Conservation (phyloP, 2,113 vertebrate species). For the Erinaceus europaeus region DNA sequence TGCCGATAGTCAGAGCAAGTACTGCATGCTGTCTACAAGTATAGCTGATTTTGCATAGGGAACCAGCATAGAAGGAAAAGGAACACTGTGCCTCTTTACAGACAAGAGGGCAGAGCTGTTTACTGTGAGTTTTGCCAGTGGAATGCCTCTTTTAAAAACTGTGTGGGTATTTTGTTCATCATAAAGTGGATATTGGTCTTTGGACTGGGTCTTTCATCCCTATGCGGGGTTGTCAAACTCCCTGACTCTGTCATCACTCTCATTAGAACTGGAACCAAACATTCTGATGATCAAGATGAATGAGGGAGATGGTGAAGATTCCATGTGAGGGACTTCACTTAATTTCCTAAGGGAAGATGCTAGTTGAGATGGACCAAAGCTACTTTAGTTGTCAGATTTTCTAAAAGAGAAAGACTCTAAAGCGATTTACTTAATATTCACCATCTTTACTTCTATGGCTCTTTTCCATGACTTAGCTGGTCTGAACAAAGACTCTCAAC, state of each 20-base stretch:
- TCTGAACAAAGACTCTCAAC: background rate
- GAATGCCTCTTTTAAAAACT: background rate
- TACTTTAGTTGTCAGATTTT: background rate
- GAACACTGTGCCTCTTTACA: background rate
- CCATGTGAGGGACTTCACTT: background rate
- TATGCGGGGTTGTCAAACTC: background rate
- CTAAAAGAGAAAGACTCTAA: background rate
- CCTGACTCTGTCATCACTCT: background rate
- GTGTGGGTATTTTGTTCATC: background rate
- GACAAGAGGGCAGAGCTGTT: background rate
- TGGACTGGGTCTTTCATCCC: background rate
- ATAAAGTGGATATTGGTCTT: background rate
- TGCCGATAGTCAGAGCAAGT: background rate
- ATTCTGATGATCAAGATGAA: background rate
- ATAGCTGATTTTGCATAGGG: background rate
- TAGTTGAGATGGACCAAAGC: background rate
- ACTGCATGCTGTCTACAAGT: background rate
- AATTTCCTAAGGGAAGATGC: background rate
- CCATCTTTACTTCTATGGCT: background rate
- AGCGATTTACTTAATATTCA: background rate
- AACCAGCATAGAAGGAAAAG: background rate
- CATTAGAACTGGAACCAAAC: background rate
- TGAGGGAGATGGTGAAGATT: background rate
- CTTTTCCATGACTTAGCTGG: background rate
- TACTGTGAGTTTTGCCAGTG: too few relatives aligned